These are phyloP conservation scores for Perodicticus potto DNA, from an alignment of 2,797 vertebrate genomes.

Conservation along the genomic window DNA sequence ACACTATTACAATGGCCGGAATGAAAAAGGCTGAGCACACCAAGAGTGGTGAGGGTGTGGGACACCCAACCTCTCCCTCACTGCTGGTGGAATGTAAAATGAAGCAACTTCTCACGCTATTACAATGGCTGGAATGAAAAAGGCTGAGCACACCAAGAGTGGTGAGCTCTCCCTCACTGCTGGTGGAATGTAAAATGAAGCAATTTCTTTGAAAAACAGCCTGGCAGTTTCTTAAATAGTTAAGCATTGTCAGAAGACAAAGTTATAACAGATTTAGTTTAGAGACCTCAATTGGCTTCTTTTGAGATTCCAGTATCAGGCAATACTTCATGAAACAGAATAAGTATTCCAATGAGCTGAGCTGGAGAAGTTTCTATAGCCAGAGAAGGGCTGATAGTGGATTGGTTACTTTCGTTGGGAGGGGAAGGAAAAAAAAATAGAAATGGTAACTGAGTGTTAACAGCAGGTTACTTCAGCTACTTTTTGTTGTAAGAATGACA, in stretches of 20 bases:
- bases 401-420: not conserved
- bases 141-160: not conserved
- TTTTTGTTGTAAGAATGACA: not conserved
- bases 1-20: not conserved
- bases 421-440: not conserved
- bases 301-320: not conserved
- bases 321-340: not conserved
- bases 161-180: not conserved
- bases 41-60: too few species aligned
- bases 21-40: not conserved
- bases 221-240: not conserved
- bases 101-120: not conserved
- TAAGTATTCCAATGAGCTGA: not conserved
- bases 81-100: not conserved
- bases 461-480: not conserved
- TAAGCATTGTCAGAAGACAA: conserved; percentile 1
- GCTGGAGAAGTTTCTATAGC: not conserved
- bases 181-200: not conserved
- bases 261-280: not conserved
- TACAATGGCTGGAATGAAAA: not conserved
- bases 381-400: not conserved
- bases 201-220: not conserved
- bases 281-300: not conserved
- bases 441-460: not conserved
- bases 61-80: too few species aligned